Base-by-base conservation (phyloP, 2,797 vertebrate genomes). In the Sphenodon punctatus region DNA sequence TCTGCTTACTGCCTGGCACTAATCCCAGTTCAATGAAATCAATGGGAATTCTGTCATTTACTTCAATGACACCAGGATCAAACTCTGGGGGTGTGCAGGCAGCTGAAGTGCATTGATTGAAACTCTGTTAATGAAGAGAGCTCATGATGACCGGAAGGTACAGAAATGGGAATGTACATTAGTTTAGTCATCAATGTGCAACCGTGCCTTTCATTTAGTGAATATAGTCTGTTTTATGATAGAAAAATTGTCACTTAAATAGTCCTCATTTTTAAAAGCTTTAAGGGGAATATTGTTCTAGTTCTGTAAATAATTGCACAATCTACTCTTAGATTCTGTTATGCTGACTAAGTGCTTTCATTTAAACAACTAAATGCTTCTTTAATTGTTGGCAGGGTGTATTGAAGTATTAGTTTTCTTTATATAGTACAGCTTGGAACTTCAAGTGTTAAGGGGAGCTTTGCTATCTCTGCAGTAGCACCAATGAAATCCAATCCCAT, bases 321-420 rank as follows among this genome's bases (percentile, higher is more conserved):
- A 4, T 45, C 22, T 80, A 63, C 49, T 41, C 48, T 84, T 68
- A 78, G 70, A 89, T 74, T 74, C 70, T 77, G 41, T 49, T 80
- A 63, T 13, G 82, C 56, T 88, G 55, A 79, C 67, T 75, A 84
- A 68, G 51, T 67, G n/a, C 45, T 87, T 88, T 86, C 48, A 64
- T 84, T 79, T 90, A 79, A 80, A 12, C 23, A 73, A n/a, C 9
- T 61, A 81, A 90, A 85, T 61, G 59, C 38, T 81, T 79, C 70
- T 88, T 84, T 86, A 80, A 78, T 39, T 80, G 71, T 74, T 22
- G 8, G 60, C 14, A 49, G 32, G 27, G 15, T 66, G 17, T 51
- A 59, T 10, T 85, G 51, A 72, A 80, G 46, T 39, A 17, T 82
- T 87, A 17, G 23, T 63, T 80, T 69, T 32, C 51, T 64, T 30